Conservation (phyloP, 2,888 invertebrate genomes). For the Allacma fusca region DNA sequence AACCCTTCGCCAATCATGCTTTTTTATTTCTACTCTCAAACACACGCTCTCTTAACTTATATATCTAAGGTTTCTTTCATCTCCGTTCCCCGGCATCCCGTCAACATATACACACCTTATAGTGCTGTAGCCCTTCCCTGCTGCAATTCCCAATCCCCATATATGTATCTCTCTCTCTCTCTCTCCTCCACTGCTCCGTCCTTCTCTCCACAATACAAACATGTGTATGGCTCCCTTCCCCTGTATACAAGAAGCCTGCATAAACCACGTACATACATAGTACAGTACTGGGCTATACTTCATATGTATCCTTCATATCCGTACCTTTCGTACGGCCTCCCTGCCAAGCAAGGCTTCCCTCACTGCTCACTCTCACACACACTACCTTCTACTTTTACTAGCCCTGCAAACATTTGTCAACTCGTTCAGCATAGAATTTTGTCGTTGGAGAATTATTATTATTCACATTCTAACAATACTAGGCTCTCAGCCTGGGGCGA, state of each 20-base stretch:
- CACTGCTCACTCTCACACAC: too few species aligned
- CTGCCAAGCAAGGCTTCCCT: too few species aligned
- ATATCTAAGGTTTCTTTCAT: slow-evolving; percentile 27
- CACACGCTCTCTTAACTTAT: slow-evolving; percentile 24
- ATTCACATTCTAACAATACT: too few species aligned
- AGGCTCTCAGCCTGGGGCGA: neutral
- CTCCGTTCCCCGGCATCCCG: slow-evolving; percentile 17
- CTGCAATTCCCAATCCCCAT: slow-evolving; percentile 13
- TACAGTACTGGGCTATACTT: too few species aligned
- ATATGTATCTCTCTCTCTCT: neutral
- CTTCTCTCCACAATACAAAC: neutral
- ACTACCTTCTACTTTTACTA: too few species aligned
- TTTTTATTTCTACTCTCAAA: slow-evolving; percentile 42
- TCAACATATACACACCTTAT: neutral
- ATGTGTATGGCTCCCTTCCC: neutral
- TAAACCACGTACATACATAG: too few species aligned
- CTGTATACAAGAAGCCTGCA: too few species aligned
- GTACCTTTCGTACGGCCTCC: too few species aligned
- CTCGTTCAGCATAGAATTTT: too few species aligned
- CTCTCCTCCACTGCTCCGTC: neutral
- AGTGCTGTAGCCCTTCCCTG: neutral
- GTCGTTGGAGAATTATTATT: too few species aligned
- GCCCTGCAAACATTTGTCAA: too few species aligned
- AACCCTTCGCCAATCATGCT: slow-evolving; percentile 45
- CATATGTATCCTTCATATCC: too few species aligned